phyloP scores from a whole-genome alignment of 1,140 invertebrate species.

The Hirudo medicinalis region DNA sequence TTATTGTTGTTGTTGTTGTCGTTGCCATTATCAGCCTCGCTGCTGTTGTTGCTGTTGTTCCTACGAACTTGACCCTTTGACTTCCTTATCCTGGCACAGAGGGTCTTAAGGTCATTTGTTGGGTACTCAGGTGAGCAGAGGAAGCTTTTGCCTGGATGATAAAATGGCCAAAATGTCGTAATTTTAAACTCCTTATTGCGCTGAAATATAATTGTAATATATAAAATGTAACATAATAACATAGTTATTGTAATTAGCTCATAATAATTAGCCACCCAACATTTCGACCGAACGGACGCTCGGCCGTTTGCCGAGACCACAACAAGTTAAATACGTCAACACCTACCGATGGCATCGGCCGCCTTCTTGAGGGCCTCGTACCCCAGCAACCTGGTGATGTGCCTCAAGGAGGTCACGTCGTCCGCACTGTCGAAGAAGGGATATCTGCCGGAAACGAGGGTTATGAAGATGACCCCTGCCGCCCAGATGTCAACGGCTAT shows the following conservation, averaged over 20 bases:
- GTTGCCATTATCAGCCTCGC: not conserved
- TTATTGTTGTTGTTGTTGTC: not conserved
- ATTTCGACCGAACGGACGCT: no score
- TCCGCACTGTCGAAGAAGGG: slow-evolving; percentile 70
- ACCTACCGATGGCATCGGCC: slow-evolving; percentile 54
- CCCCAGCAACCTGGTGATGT: slow-evolving; percentile 69
- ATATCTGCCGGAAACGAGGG: slow-evolving; percentile 62
- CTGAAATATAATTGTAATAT: not conserved
- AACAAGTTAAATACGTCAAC: no score
- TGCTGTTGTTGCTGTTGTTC: not conserved
- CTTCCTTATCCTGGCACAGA: slow-evolving; percentile 27
- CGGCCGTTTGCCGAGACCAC: no score
- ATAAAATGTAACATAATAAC: no score
- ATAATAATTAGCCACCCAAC: no score
- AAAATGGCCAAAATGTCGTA: no score
- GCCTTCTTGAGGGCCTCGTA: slow-evolving; percentile 53
- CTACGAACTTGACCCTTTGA: not conserved
- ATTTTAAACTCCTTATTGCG: no score
- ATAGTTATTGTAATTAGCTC: no score
- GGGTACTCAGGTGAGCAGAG: slow-evolving; percentile 45
- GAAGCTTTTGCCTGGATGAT: slow-evolving; percentile 44
- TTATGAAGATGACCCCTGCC: slow-evolving; percentile 67
- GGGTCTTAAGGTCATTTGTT: slow-evolving; percentile 42
- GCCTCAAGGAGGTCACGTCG: slow-evolving; percentile 64
- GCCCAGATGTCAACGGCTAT: slow-evolving; percentile 77